Evolutionary conservation across 1,140 invertebrate species (phyloP).

Genomic region (Cotesia typhae): DNA sequence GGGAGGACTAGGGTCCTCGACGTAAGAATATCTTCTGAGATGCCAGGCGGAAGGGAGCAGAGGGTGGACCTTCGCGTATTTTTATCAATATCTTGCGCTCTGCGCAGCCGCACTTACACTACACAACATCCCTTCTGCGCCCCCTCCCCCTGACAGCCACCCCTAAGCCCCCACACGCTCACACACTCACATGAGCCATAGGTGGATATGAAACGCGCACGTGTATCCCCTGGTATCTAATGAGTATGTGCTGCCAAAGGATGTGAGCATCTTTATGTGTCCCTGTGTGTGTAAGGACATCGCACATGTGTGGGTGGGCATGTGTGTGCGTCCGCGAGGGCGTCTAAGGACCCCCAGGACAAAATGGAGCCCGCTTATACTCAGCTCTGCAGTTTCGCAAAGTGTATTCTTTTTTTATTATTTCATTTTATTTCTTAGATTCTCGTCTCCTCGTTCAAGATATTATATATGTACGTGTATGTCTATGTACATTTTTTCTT

Average conservation of each 20-base stretch:
- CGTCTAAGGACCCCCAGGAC: constrained; percentile 61
- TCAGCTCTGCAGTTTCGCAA: constrained; percentile 57
- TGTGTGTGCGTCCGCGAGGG: constrained; percentile 39
- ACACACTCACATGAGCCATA: constrained; percentile 1
- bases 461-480: neutral
- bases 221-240: constrained; percentile 48
- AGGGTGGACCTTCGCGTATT: constrained; percentile 63
- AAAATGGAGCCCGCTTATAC: constrained; percentile 64
- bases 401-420: constrained; percentile 55
- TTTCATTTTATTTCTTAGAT: too few relatives aligned
- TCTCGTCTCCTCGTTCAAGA: too few relatives aligned
- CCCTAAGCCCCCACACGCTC: neutral
- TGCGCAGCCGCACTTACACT: constrained; percentile 56
- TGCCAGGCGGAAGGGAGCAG: constrained; percentile 54
- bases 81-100: constrained; percentile 64
- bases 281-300: neutral
- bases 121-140: constrained; percentile 59
- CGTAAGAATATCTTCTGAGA: constrained; percentile 63
- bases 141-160: constrained; percentile 46
- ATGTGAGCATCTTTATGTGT: neutral
- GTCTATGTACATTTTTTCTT: neutral
- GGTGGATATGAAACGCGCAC: constrained; percentile 15
- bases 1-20: constrained; percentile 52
- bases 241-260: constrained; percentile 50
- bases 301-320: constrained; percentile 23